Evolutionary conservation across 2,888 invertebrate genomes (phyloP), one percentile per base, ranked within the genome.

Genomic region (Lycaena phlaeas): DNA sequence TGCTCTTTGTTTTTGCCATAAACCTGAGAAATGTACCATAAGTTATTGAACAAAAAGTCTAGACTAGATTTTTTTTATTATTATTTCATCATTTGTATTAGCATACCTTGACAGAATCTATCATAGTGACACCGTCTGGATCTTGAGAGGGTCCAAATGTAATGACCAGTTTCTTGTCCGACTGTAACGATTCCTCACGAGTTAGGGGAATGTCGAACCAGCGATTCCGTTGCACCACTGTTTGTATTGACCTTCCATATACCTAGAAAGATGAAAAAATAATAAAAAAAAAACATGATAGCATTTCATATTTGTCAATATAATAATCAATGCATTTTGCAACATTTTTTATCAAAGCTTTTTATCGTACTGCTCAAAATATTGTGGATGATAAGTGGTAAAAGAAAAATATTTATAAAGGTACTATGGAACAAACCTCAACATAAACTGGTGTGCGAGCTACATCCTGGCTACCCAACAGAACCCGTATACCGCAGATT

Each of bases 171-270:
- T 95, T 94, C 73, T 96, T 96, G 68, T 97, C 97, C 1, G 96
- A 94, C 57, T 92, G 92, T 5, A 97, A 78, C 40, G 95, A 95
- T 72, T 98, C 98, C 59, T 98, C 97, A 31, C 96, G 87, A 0
- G 96, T 95, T 50, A 98, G 86, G 0, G 98, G 97, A 52, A 98
- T 90, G 68, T 98, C 98, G 63, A 93, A 97, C 98, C 98, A 98
- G 9, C 98, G 89, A 53, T 91, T 91, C 18, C 94, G 88, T 0
- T 89, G 87, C 2, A 93, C 86, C 4, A 87, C 82, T 1, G 93
- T 92, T 7, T 88, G 87, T n/a, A 94, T 85, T 3, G 88, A 87
- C 52, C 95, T 85, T 2, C 93, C 93, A 61, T 91, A 90, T 1
- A 93, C 74, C 88, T 88, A 50, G 14, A 46, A 48, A 26, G 42